Base-by-base conservation (phyloP, 2,797 vertebrate species). In the Parambassis ranga region DNA sequence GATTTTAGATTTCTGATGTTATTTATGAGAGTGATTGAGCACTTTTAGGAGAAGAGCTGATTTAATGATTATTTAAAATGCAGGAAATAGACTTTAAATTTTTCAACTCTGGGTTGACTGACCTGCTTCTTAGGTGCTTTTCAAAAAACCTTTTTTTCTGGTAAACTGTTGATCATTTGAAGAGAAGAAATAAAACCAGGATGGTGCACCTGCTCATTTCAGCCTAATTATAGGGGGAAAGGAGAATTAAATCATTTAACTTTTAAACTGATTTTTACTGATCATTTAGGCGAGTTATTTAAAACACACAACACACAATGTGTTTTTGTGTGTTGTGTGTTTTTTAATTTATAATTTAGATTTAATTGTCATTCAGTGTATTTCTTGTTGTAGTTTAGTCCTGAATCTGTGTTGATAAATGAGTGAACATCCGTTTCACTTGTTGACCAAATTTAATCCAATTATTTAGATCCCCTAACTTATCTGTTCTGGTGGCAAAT, bases 401-500 rank as follows among this genome's bases (percentile, higher is more conserved):
- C 50, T 60, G 53, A 71, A 58, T 72, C 68, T 75, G 70, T 62
- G 71, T 50, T 65, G 55, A 73, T 75, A 82, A 81, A 83, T 55
- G 80, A 81, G 71, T 22, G 59, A 83, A 75, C 72, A 71, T 77
- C 78, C 78, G 70, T 83, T 88, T 89, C 81, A 77, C 81, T 77
- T 81, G 88, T 81, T 91, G 87, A 91, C 91, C 85, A 75, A 78
- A 87, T 91, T 92, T 92, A 93, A 93, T 94, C 91, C 91, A 91
- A 90, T 94, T 94, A 93, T 91, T 93, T 90, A 65, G 85, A 90
- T 80, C 86, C 75, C 80, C 75, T n/a, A 61, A 69, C 65, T 87
- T 85, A 90, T 85, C 85, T 87, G 85, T 77, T 79, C 77, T 76
- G 78, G 77, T 71, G 85, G 70, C 81, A 91, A 92, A 90, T 88